Conservation (phyloP, 2,888 invertebrate species). For the Acanthosepion lycidas region DNA sequence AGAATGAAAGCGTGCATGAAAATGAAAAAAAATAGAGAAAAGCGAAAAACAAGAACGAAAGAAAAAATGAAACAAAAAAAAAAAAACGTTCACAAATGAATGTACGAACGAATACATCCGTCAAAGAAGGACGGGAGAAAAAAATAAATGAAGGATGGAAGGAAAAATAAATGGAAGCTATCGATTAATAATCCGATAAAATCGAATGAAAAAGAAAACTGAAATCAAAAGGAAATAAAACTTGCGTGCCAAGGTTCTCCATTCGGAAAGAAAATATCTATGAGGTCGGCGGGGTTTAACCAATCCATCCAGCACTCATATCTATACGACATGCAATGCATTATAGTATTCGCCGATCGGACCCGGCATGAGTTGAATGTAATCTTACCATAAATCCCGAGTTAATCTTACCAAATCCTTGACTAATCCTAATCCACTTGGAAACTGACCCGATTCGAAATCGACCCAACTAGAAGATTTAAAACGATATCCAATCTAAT, state of each 20-base stretch:
- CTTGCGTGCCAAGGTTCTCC: not conserved
- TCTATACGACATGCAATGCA: not conserved
- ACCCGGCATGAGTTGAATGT: not conserved
- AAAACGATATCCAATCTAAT: not conserved
- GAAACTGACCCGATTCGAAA: not conserved
- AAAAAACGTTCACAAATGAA: too few relatives aligned
- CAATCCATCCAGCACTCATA: not conserved
- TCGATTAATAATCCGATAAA: not conserved
- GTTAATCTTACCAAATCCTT: not conserved
- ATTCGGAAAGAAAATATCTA: not conserved
- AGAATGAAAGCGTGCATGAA: too few relatives aligned
- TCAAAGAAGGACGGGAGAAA: not conserved
- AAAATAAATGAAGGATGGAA: not conserved
- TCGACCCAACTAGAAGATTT: not conserved
- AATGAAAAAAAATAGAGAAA: too few relatives aligned
- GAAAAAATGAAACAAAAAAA: too few relatives aligned
- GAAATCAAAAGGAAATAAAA: not conserved
- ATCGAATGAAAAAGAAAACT: not conserved
- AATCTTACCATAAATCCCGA: not conserved
- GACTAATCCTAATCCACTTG: not conserved
- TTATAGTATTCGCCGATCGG: not conserved
- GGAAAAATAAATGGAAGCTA: not conserved
- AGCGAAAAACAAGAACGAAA: too few relatives aligned
- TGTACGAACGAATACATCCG: too few relatives aligned
- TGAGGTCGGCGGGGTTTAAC: not conserved